A percentile compares a stretch with the other conserved stretches of the same genome.
Conservation (phyloP, 2,113 vertebrate genomes). For the Patagioenas fasciata region DNA sequence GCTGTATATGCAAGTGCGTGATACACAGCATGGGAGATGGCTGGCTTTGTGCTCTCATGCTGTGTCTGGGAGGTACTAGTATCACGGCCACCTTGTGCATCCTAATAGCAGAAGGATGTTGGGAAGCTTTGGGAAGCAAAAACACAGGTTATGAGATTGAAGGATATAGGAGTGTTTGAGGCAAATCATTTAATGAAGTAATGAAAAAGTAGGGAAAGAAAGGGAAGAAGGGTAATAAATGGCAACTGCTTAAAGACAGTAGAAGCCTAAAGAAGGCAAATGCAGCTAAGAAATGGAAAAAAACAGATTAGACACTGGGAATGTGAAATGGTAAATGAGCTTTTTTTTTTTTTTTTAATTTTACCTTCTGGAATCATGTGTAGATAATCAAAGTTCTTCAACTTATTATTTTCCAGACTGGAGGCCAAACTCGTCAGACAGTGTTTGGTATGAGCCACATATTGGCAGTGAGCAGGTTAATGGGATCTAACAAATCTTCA, state of each 20-base stretch:
- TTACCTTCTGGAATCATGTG: not conserved
- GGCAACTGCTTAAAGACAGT: not conserved
- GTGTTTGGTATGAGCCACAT: not conserved
- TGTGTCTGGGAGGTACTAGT: not conserved
- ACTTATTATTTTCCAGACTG: conserved; percentile 3
- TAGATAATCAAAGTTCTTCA: not conserved
- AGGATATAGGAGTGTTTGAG: not conserved
- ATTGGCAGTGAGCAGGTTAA: conserved; percentile 15
- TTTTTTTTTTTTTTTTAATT: not conserved
- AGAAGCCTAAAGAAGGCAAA: not conserved
- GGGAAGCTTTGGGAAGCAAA: not conserved
- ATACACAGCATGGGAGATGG: fast-evolving
- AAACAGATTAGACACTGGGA: not conserved
- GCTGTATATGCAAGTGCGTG: not conserved
- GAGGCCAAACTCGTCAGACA: not conserved
- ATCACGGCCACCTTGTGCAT: not conserved
- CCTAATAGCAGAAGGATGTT: not conserved
- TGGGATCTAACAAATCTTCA: conserved; percentile 7
- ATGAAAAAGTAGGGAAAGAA: not conserved
- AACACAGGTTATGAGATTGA: not conserved
- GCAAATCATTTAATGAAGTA: not conserved
- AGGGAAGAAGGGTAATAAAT: not conserved
- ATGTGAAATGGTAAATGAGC: not conserved
- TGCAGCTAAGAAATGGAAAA: not conserved
- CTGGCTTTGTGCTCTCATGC: not conserved